Base-by-base conservation (phyloP, 2,113 vertebrate genomes). In the Amblyornis subalaris region DNA sequence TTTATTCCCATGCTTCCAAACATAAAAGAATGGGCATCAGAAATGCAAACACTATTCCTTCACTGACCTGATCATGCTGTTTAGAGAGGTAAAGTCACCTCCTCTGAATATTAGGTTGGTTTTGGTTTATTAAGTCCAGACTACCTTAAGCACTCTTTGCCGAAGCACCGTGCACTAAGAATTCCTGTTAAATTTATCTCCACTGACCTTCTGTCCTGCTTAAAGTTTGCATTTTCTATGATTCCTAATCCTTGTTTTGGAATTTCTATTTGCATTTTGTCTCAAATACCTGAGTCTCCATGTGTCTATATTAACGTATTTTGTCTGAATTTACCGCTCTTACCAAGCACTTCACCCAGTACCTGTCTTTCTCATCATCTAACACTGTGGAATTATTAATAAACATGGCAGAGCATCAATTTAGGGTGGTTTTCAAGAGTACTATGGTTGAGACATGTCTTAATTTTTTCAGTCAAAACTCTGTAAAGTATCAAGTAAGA, bases 1-100 rank as follows among this genome's bases (percentile, higher is more conserved):
- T 65, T 85, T 72, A 38, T 90, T 75, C 47, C 28, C 5, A 20
- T n/a, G 7, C 14, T 18, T 65, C 9, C 21, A 40, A 12, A 31
- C 38, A 26, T 85, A 45, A 79, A 54, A 92, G 23, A 54, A 75
- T 42, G 13, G 38, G 7, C 21, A 54, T 75, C 33, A 94, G 79
- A 79, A 88, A 23, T 66, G 23, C 25, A 66, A 77, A 48, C 19
- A 5, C 7, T 40, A 3, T 77, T 77, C 24, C 21, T 67, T 36
- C 64, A 50, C 21, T 82, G 35, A 28, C 33, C 40, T 24, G 23
- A 35, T 48, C 0, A 0, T 23, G 5, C 26, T 74, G 7, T 48
- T 21, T 22, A 50, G 35, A 75, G 28, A 74, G 38, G 28, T 62
- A 75, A 92, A 58, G 17, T 22, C 4, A 0, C 7, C 9, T 71